Conservation (phyloP, 2,113 vertebrate genomes). For the Cololabis saira region DNA sequence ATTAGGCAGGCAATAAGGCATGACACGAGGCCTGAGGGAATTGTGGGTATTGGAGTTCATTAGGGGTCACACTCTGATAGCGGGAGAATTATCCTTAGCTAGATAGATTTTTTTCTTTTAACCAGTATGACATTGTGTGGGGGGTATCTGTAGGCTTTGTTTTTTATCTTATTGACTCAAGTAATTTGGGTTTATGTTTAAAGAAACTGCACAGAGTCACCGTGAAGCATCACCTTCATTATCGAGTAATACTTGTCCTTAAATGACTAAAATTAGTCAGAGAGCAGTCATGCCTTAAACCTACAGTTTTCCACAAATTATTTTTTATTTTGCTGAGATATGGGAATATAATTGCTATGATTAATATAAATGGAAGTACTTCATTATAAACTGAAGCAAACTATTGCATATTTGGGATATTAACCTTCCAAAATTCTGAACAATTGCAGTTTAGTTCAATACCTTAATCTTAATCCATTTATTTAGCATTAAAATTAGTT, state of each 20-base stretch:
- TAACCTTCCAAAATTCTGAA: constrained; percentile 39
- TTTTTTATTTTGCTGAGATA: constrained; percentile 26
- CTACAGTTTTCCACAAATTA: neutral
- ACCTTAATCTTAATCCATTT: constrained; percentile 38
- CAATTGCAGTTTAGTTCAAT: constrained; percentile 34
- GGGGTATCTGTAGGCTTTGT: constrained; percentile 3
- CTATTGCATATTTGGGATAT: constrained; percentile 32
- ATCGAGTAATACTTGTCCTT: constrained; percentile 5
- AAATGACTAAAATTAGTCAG: constrained; percentile 1
- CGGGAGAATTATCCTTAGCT: constrained; percentile 26
- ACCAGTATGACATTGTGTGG: constrained; percentile 21
- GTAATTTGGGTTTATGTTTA: neutral
- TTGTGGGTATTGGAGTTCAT: constrained; percentile 67
- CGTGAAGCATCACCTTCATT: neutral
- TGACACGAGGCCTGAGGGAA: constrained; percentile 65
- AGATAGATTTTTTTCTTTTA: constrained; percentile 24
- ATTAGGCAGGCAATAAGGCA: constrained; percentile 73
- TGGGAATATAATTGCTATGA: constrained; percentile 21
- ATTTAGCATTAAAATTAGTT: constrained; percentile 43
- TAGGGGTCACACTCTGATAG: constrained; percentile 50
- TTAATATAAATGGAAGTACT: constrained; percentile 38
- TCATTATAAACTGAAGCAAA: constrained; percentile 14
- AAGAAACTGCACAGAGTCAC: neutral
- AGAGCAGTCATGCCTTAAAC: neutral
- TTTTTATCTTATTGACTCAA: constrained; percentile 8